phyloP scores from a whole-genome alignment of 2,113 vertebrate species.

The Colaptes auratus region DNA sequence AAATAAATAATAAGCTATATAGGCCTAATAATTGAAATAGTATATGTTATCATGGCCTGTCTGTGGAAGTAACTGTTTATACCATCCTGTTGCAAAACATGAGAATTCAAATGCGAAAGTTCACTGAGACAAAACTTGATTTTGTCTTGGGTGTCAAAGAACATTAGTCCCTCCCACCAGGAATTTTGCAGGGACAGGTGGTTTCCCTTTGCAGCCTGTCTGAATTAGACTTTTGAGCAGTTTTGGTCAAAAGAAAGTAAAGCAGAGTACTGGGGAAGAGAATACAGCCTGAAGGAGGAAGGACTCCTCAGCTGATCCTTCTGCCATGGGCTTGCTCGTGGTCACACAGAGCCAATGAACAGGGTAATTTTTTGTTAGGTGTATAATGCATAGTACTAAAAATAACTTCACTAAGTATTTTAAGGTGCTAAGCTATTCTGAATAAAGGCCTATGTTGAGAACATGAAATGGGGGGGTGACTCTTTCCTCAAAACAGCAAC shows the following conservation, averaged over 20 bases:
- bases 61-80: background rate
- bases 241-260: background rate
- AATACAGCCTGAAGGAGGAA: background rate
- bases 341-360: background rate
- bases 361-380: background rate
- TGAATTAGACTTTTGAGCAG: background rate
- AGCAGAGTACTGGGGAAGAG: fast-evolving
- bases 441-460: background rate
- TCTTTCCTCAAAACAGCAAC: background rate
- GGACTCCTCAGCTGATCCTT: background rate
- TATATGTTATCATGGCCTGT: background rate
- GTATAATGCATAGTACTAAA: background rate
- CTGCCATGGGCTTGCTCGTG: background rate
- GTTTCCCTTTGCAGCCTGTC: background rate
- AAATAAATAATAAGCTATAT: background rate
- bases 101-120: background rate
- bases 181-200: background rate
- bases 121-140: background rate
- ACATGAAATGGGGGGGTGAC: background rate
- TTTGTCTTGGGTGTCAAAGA: background rate
- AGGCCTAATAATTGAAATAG: background rate
- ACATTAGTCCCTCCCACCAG: background rate
- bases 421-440: background rate
- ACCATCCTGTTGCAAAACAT: background rate
- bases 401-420: background rate